Evolutionary conservation across 2,113 vertebrate genomes (phyloP).

Genomic region (Seriola quinqueradiata): DNA sequence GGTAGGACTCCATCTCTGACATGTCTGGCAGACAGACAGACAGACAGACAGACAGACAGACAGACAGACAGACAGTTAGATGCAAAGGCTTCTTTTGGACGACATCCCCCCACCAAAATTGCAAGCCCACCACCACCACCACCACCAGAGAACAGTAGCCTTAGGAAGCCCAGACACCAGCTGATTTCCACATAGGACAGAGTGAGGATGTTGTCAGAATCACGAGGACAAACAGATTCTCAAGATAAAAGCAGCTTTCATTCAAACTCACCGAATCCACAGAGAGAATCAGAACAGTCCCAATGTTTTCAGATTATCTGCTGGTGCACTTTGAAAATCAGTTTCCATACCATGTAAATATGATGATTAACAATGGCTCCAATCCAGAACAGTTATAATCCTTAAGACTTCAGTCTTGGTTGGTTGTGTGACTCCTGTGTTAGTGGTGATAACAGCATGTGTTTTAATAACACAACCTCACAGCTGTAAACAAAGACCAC

Average conservation of each 20-base stretch:
- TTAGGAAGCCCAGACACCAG: conserved; percentile 39
- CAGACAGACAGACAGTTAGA: conserved; percentile 40
- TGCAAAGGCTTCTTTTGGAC: background rate
- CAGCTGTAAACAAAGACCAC: background rate
- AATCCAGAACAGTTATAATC: background rate
- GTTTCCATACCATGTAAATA: background rate
- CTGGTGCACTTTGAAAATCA: background rate
- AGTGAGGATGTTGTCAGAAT: conserved; percentile 5
- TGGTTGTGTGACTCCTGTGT: background rate
- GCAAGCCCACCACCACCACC: background rate
- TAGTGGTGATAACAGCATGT: background rate
- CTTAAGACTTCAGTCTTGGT: background rate
- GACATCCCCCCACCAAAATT: background rate
- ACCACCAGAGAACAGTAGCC: background rate
- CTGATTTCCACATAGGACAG: conserved; percentile 5
- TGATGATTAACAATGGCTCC: background rate
- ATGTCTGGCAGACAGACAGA: conserved; percentile 84
- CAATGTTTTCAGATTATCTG: background rate
- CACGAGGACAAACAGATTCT: background rate
- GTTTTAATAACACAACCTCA: background rate
- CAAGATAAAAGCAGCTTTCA: conserved; percentile 40
- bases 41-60: conserved; percentile 34
- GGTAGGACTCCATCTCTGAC: conserved; percentile 95
- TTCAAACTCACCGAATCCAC: background rate
- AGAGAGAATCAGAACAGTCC: background rate